Conservation (phyloP, 1,140 invertebrate genomes). For the Plutomurus gul region DNA sequence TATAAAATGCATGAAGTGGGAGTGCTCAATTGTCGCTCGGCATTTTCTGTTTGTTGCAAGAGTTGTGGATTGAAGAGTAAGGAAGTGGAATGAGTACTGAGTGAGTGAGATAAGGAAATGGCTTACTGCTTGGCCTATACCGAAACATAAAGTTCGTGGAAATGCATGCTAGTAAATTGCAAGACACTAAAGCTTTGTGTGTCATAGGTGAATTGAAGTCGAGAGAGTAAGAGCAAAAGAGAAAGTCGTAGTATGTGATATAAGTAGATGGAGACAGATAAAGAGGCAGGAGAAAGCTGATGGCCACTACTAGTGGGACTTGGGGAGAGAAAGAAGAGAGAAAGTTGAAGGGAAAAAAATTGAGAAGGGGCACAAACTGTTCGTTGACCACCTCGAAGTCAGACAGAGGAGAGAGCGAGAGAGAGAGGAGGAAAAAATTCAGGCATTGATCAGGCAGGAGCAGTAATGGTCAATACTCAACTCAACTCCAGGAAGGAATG, state of each 20-base stretch:
- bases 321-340: not conserved
- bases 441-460: too few relatives aligned
- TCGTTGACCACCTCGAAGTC: not conserved
- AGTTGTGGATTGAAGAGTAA: not conserved
- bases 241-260: not conserved
- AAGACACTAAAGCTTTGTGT: not conserved
- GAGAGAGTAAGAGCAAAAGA: not conserved
- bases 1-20: not conserved
- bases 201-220: not conserved
- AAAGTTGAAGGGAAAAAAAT: not conserved
- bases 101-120: not conserved
- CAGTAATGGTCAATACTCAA: not conserved
- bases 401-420: not conserved
- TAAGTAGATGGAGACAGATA: not conserved
- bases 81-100: slow-evolving; percentile 12
- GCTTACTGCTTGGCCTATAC: not conserved
- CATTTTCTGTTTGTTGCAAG: not conserved
- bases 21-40: not conserved
- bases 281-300: not conserved
- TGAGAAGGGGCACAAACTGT: not conserved
- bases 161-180: not conserved
- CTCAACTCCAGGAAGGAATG: not conserved
- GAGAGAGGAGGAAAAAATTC: too few relatives aligned
- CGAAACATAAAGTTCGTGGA: not conserved
- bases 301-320: not conserved